A percentile compares a stretch with the other conserved stretches of the same genome.
phyloP scores from a whole-genome alignment of 2,888 invertebrate species.

The Anoplius nigerrimus region DNA sequence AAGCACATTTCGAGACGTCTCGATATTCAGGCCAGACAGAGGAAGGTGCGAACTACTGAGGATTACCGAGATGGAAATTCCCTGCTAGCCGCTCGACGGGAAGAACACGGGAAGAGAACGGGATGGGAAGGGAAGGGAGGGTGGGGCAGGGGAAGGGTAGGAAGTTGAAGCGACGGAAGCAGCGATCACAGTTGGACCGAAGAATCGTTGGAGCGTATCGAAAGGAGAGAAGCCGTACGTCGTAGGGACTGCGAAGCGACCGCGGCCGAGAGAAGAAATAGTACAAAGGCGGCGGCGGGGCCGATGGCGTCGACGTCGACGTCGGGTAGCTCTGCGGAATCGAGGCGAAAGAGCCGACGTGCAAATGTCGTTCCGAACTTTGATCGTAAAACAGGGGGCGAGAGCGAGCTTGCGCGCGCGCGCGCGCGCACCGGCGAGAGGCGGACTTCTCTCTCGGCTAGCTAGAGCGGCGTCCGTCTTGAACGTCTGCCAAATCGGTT shows the following conservation, averaged over 20 bases:
- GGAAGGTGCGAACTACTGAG: neutral
- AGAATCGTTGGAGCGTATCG: conserved; percentile 40
- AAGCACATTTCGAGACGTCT: no score
- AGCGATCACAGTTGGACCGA: conserved; percentile 26
- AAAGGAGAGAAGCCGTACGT: conserved; percentile 3
- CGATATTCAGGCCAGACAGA: no score
- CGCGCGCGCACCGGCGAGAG: no score
- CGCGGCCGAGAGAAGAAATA: conserved; percentile 14
- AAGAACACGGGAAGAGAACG: no score
- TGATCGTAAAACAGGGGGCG: conserved; percentile 67
- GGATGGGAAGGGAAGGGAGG: no score
- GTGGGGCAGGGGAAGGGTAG: no score
- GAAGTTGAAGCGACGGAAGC: conserved; percentile 36
- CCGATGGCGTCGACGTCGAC: conserved; percentile 12
- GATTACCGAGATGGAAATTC: conserved; percentile 52
- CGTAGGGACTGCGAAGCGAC: conserved; percentile 1
- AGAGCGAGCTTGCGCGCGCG: no score
- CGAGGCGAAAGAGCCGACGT: conserved; percentile 60
- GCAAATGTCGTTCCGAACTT: conserved; percentile 71
- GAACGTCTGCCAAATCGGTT: conserved; percentile 73
- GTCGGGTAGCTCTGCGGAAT: conserved; percentile 24
- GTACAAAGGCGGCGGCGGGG: conserved; percentile 10
- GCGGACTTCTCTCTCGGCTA: conserved; percentile 34
- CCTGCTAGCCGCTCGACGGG: conserved; percentile 21
- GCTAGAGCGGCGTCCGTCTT: conserved; percentile 63